Conservation (phyloP, 2,888 invertebrate species). For the Hermodice carunculata region DNA sequence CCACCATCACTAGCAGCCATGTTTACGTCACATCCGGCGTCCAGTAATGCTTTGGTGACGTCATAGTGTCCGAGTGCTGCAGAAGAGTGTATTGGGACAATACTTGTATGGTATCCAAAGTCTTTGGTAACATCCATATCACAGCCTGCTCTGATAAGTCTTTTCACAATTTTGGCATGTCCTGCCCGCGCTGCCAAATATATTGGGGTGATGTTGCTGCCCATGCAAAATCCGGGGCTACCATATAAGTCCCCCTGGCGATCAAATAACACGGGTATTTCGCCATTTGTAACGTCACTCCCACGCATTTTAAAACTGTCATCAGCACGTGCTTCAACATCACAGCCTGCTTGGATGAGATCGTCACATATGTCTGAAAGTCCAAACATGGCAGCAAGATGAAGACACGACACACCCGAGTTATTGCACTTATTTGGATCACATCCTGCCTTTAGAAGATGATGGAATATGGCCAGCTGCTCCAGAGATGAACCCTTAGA, state of each 20-base stretch:
- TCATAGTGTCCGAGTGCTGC: conserved; percentile 32
- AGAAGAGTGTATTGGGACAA: conserved; percentile 41
- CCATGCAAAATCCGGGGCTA: conserved; percentile 34
- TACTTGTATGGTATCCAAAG: conserved; percentile 36
- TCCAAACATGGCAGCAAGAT: conserved; percentile 39
- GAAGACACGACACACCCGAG: conserved; percentile 35
- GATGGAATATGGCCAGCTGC: conserved; percentile 14
- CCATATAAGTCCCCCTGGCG: conserved; percentile 38
- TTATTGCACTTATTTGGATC: conserved; percentile 21
- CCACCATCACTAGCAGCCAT: conserved; percentile 38
- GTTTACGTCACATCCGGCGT: conserved; percentile 29
- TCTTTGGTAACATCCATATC: conserved; percentile 35
- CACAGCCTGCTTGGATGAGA: conserved; percentile 14
- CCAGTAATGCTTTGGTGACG: conserved; percentile 30
- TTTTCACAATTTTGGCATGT: conserved; percentile 17
- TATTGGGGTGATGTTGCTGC: conserved; percentile 33
- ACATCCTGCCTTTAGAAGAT: conserved; percentile 16
- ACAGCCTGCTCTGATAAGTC: conserved; percentile 29
- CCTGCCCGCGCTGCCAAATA: conserved; percentile 40
- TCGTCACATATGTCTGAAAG: conserved; percentile 22
- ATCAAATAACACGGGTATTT: conserved; percentile 26
- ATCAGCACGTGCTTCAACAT: conserved; percentile 30
- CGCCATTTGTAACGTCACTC: conserved; percentile 26
- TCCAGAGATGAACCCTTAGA: conserved; percentile 19
- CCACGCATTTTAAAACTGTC: conserved; percentile 38